phyloP scores from a whole-genome alignment of 2,113 vertebrate species.

The Raja brachyura region DNA sequence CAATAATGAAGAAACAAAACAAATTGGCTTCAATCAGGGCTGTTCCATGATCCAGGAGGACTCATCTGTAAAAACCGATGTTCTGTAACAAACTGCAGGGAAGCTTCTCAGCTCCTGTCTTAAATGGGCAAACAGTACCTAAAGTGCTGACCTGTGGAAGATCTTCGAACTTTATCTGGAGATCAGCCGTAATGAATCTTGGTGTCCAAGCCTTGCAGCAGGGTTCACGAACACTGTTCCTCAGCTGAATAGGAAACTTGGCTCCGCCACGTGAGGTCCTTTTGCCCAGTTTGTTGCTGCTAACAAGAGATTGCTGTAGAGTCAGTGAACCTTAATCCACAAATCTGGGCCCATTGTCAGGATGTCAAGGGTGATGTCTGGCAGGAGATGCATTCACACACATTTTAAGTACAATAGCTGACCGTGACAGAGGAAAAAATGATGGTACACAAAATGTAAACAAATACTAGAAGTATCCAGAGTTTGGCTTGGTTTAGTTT shows the following conservation, averaged over 20 bases:
- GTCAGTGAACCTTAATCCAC: too few relatives aligned
- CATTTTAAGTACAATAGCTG: too few relatives aligned
- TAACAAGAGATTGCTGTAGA: too few relatives aligned
- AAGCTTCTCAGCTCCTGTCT: neutral
- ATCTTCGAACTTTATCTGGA: neutral
- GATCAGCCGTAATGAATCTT: neutral
- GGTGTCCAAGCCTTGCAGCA: too few relatives aligned
- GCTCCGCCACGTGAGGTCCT: neutral
- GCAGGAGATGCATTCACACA: too few relatives aligned
- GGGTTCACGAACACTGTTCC: neutral
- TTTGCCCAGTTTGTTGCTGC: neutral
- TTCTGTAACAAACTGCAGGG: conserved; percentile 5
- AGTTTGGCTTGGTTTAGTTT: too few relatives aligned
- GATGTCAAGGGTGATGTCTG: too few relatives aligned
- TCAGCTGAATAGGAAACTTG: neutral
- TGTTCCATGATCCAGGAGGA: neutral
- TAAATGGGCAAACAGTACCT: neutral
- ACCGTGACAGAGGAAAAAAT: too few relatives aligned
- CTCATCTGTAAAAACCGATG: conserved; percentile 14
- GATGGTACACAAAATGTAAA: too few relatives aligned
- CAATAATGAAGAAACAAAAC: neutral
- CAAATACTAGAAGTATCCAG: too few relatives aligned
- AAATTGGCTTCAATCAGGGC: neutral
- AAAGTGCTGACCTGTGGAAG: neutral
- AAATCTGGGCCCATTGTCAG: too few relatives aligned